Base-by-base conservation (phyloP, 2,797 vertebrate species). In the Buphagus erythrorhynchus region DNA sequence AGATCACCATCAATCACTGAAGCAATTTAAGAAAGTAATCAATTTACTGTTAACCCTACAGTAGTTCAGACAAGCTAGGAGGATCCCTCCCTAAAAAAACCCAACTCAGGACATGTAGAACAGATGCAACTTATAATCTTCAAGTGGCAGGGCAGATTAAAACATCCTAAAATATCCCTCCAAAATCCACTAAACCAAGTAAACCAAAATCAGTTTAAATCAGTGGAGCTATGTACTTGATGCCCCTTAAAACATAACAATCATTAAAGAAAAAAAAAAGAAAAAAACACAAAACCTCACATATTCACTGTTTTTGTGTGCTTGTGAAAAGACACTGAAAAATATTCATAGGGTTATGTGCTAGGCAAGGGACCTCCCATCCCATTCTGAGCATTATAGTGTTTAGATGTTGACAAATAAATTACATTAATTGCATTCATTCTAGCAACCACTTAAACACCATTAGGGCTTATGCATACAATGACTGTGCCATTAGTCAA, bases 391-490 rank as follows among this genome's bases (percentile, higher is more conserved):
- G 36, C 90, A 57, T 95, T 79, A 57, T 9, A 67, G 40, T 95
- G 84, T 96, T 96, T 94, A 75, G 93, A 88, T 89, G 75, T 83
- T 91, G 93, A 90, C 68, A 95, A 95, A 97, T 90, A 96, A 94
- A 94, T 93, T 88, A 95, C 57, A 86, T 90, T 95, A 97, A 97
- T 96, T 96, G 68, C 93, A 88, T 85, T 88, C 68, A 86, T 95
- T 95, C 93, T 80, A 95, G 72, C 85, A 95, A 80, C 78, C 93
- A 95, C 93, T 97, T 95, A 94, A 94, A 91, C 85, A 90, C 94
- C 90, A 91, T 95, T 93, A 97, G 40, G 36, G 92, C 29, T 94
- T 86, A 68, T 91, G 86, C 88, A 93, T 90, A 93, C 95, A 97
- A 86, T 91, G 95, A 86, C 85, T 88, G 69, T 88, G 88, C 73